Evolutionary conservation across 2,113 vertebrate species (phyloP), one percentile per base, ranked within the genome.

Genomic region (Sminthopsis crassicaudata): DNA sequence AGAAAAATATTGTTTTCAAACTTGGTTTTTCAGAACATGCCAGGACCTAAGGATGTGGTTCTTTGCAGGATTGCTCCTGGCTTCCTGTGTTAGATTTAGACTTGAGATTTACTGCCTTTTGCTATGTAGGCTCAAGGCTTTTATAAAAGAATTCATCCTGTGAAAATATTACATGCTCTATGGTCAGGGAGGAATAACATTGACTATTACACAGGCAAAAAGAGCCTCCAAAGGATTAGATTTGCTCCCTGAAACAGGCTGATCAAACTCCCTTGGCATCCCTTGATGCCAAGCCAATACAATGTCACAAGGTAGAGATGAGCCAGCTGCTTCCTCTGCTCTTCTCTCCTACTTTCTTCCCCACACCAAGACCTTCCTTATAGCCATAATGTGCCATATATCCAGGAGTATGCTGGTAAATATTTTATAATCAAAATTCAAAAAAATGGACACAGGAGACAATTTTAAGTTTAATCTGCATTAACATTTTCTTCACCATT

Each of bases 61-160:
- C 42, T 42, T 91, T 97, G 36, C 89, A 67, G 30, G 91, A 94
- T 67, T 94, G 19, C 92, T 95, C 76, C 91, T 96, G 96, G 95
- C 97, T 90, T 91, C 93, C 94, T 92, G 96, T 50, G 89, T 88
- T 94, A 52, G n/a, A 16, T 95, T 98, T 97, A 84, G 95, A 97
- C 91, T 88, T 51, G 91, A 19, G 94, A 95, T 84, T 95, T 95
- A 96, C 94, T 91, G 89, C 46, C 53, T 91, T 84, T 89, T 94
- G 48, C 93, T 97, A 97, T 96, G 95, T 60, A 90, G 50, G n/a
- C 51, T 95, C 95, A 92, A 93, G 24, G 88, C 93, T 96, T 96
- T 96, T 91, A 96, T 6, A 42, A 42, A 84, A 84, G 90, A 51
- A 94, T 91, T 91, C 94, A 93, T 92, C 96, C 88, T 46, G 94